Percentiles rank a stretch among this genome's conserved stretches.
phyloP scores from a whole-genome alignment of 1,140 invertebrate species.

The Zaprionus camerounensis region DNA sequence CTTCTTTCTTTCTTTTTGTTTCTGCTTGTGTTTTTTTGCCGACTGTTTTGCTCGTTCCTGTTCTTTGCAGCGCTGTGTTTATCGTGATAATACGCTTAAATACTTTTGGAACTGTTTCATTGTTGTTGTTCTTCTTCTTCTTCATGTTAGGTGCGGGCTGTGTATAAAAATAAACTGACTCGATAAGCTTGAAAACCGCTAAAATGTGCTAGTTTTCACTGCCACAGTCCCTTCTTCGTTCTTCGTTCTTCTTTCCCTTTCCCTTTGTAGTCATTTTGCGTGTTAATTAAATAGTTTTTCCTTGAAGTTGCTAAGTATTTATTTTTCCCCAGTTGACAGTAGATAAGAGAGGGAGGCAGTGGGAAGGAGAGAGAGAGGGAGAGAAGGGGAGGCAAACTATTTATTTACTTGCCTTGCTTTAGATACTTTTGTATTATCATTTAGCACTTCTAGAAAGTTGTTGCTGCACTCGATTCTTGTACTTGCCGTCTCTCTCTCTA shows the following conservation, averaged over 20 bases:
- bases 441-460: conserved; percentile 1
- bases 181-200: conserved; percentile 40
- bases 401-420: neutral
- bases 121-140: neutral
- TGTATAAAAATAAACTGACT: conserved; percentile 38
- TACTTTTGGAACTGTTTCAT: conserved; percentile 41
- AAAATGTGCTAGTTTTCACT: conserved; percentile 24
- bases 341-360: neutral
- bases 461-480: conserved; percentile 1
- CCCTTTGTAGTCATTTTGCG: neutral
- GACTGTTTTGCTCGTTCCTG: conserved; percentile 17
- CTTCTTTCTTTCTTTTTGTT: conserved; percentile 25
- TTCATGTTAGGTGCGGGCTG: conserved; percentile 28
- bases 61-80: conserved; percentile 41
- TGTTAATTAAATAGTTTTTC: conserved; percentile 35
- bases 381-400: neutral
- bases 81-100: conserved; percentile 56
- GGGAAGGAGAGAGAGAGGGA: neutral
- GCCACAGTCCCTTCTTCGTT: neutral
- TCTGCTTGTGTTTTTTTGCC: conserved; percentile 29
- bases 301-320: conserved; percentile 16
- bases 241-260: neutral
- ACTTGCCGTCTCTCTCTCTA: conserved; percentile 13
- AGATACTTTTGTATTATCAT: conserved; percentile 2
- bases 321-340: neutral